Base-by-base conservation (phyloP, 2,888 invertebrate species). In the Piscicola geometra region DNA sequence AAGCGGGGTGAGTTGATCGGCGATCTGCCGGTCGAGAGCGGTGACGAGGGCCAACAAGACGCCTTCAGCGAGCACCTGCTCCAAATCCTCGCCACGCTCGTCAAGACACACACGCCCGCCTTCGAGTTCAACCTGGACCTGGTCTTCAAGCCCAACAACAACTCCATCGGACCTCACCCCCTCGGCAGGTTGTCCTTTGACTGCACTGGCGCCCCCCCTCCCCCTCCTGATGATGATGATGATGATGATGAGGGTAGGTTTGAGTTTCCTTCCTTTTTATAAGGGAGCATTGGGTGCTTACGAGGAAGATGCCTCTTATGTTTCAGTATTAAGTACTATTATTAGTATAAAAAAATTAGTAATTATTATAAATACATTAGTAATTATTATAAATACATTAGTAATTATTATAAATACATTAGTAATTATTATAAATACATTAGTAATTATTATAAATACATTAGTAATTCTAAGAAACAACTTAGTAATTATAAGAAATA, bases 401-500 rank as follows among this genome's bases (percentile, higher is more conserved):
- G 21, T 64, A 64, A 64, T 64, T 12, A 64, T 30, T 28, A 64
- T 3, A 12, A 64, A 12, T 28, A 64, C 21, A 12, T 12, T 64
- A 64, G 25, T 5, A 28, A n/a, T 64, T 3, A 64, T 3, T 12
- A 28, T n/a, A n/a, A 64, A 12, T 12, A 64, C 21, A 64, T 5
- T 12, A 28, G 21, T 64, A 64, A 28, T 28, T 3, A 30, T 5
- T 12, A 30, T n/a, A 64, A 30, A 12, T 12, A 64, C 21, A 64
- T 5, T n/a, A n/a, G 21, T 28, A 64, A 64, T 64, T 12, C 5
- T 64, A 64, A 64, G 5, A 64, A 64, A 12, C 5, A 30, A 12
- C 5, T 3, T 64, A 64, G 21, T 64, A 64, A 64, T 64, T 12
- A 64, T 64, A 64, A 64, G 3, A n/a, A 64, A n/a, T n/a, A n/a